Percentiles rank a stretch among this genome's conserved stretches.
phyloP scores from a whole-genome alignment of 2,113 vertebrate species.

The Myanophis thanlyinensis region DNA sequence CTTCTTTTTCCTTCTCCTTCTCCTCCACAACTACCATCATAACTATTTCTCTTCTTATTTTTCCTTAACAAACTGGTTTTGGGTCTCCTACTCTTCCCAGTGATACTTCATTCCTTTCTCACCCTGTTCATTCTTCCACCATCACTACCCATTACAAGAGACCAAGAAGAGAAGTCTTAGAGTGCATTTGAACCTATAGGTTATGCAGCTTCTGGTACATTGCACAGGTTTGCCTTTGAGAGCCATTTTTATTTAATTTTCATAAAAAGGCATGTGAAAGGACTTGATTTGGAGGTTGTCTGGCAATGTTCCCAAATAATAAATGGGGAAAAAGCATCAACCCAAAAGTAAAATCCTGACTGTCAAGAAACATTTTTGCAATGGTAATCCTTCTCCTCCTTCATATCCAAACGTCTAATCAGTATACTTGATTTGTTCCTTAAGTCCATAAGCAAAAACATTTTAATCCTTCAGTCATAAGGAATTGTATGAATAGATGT shows the following conservation, averaged over 20 bases:
- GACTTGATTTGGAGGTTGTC: neutral
- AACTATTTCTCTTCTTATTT: neutral
- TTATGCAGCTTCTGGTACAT: neutral
- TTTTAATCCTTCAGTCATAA: constrained; percentile 53
- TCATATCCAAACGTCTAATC: constrained; percentile 31
- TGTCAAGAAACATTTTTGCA: neutral
- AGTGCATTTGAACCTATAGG: neutral
- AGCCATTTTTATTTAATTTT: neutral
- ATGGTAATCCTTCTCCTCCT: neutral
- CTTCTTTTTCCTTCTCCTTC: too few species aligned
- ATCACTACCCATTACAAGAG: neutral
- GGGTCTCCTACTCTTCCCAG: neutral
- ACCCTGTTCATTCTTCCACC: neutral
- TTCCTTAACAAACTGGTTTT: neutral
- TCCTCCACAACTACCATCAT: neutral
- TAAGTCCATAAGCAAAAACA: constrained; percentile 52
- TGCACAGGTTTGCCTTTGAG: neutral
- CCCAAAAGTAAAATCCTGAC: neutral
- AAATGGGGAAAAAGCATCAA: neutral
- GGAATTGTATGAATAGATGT: constrained; percentile 74
- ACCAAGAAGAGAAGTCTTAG: neutral
- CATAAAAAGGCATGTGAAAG: neutral
- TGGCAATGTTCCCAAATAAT: neutral
- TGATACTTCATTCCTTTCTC: neutral
- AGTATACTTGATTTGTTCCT: constrained; percentile 45